Conservation (phyloP, 2,113 vertebrate genomes). For the Oncorhynchus masou region DNA sequence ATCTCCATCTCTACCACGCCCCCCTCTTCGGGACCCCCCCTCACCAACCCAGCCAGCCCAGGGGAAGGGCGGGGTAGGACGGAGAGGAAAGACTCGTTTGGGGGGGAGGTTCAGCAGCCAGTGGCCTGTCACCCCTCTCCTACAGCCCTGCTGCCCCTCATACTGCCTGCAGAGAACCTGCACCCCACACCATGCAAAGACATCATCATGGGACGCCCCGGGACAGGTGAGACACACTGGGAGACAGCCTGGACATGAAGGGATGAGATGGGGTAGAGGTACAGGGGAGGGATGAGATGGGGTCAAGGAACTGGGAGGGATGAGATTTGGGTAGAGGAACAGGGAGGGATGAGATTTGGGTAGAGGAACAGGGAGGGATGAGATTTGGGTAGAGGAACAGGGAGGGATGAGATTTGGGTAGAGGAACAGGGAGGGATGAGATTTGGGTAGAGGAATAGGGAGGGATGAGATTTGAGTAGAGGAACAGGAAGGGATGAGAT, state of each 20-base stretch:
- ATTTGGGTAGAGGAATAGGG: too few relatives aligned
- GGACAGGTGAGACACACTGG: constrained; percentile 81
- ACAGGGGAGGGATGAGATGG: neutral
- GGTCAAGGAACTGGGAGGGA: too few relatives aligned
- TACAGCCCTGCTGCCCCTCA: constrained; percentile 85
- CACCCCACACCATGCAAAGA: constrained; percentile 88
- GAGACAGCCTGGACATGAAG: neutral
- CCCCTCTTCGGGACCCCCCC: constrained; percentile 43
- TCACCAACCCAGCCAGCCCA: constrained; percentile 48
- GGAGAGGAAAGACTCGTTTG: constrained; percentile 49
- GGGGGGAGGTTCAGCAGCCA: constrained; percentile 78
- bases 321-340: too few relatives aligned
- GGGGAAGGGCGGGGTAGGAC: constrained; percentile 47
- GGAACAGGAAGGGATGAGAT: too few relatives aligned
- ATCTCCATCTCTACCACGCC: constrained; percentile 64
- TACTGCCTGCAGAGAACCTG: constrained; percentile 83
- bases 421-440: too few relatives aligned
- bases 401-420: neutral
- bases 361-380: neutral
- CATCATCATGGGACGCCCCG: constrained; percentile 91
- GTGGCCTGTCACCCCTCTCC: constrained; percentile 90
- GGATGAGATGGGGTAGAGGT: neutral
- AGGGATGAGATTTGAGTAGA: too few relatives aligned
- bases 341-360: too few relatives aligned
- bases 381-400: neutral